These are phyloP conservation scores for Lophura swinhoii DNA, from an alignment of 2,797 vertebrate genomes.

Conservation along the genomic window DNA sequence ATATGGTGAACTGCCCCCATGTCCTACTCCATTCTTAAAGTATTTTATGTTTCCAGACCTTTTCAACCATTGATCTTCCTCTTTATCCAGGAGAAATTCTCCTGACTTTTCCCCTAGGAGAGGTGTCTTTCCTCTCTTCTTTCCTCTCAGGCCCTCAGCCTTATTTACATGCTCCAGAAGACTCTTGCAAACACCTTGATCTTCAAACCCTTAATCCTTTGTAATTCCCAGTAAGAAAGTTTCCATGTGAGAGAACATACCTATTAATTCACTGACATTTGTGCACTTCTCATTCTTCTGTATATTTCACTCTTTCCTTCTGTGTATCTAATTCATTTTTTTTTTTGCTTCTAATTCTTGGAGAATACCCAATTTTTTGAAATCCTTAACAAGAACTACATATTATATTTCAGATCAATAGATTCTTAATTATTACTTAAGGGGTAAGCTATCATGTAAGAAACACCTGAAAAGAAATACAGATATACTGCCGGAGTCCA, in stretches of 20 bases:
- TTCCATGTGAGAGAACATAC: background rate
- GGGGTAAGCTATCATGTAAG: background rate
- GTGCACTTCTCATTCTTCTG: background rate
- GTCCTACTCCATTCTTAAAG: background rate
- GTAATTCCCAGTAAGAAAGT: background rate
- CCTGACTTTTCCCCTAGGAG: background rate
- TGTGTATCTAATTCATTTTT: background rate
- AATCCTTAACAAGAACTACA: background rate
- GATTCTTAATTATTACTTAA: background rate
- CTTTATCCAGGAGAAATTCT: background rate
- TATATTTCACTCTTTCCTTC: background rate
- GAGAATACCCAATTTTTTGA: background rate
- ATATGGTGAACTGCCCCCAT: accelerated
- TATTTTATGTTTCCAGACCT: background rate
- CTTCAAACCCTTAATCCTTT: background rate
- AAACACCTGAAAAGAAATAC: background rate
- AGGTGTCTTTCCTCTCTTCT: background rate
- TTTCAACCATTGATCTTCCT: background rate
- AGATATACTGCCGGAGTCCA: background rate
- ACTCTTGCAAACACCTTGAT: background rate
- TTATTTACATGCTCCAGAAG: background rate
- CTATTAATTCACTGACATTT: background rate
- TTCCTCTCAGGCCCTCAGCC: background rate
- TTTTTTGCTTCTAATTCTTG: background rate
- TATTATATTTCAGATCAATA: background rate